Evolutionary conservation across 2,888 invertebrate species (phyloP), one percentile per base, ranked within the genome.

Genomic region (Phytoseiulus persimilis): DNA sequence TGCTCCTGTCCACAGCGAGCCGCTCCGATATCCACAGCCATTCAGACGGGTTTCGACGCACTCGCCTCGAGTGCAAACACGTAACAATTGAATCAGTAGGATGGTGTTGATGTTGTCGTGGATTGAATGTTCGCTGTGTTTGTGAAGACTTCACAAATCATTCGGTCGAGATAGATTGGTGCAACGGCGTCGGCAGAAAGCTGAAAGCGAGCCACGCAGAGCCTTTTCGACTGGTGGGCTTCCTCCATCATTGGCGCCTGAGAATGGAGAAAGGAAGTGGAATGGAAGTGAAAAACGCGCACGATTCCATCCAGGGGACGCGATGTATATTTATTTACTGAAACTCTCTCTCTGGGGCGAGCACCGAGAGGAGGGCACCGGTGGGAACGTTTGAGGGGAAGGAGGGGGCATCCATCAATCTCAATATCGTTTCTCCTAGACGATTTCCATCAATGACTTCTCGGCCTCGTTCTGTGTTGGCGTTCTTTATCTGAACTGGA

Each of bases 241-340:
- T 65, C 65, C 65, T 65, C 18, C 65, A 65, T 65, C 65, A 65
- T 65, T 28, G 65, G 65, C 65, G 65, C 65, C 65, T 65, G 23
- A 28, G 18, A 65, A 28, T 1, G 65, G 65, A 65, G 28, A 65
- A 65, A 65, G 65, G 65, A 65, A 65, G 28, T 23, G 65, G 65
- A 65, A 65, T 65, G 65, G 18, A 65, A 65, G 65, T 2, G 65
- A 65, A 65, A 65, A 65, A 65, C 65, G 65, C 65, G 65, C 65
- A 28, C 65, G 65, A 65, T 65, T 23, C 65, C 65, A 65, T 14
- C 23, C 65, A 23, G 32, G 32, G 33, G 87, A 33, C 32, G 87
- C 33, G 33, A 87, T 87, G 87, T 87, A 87, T 87, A 87, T 87
- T 87, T 87, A 87, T 87, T 87, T 87, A 87, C 45, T 87, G 23